Base-by-base conservation (phyloP, 1,140 invertebrate genomes). In the Battus philenor region DNA sequence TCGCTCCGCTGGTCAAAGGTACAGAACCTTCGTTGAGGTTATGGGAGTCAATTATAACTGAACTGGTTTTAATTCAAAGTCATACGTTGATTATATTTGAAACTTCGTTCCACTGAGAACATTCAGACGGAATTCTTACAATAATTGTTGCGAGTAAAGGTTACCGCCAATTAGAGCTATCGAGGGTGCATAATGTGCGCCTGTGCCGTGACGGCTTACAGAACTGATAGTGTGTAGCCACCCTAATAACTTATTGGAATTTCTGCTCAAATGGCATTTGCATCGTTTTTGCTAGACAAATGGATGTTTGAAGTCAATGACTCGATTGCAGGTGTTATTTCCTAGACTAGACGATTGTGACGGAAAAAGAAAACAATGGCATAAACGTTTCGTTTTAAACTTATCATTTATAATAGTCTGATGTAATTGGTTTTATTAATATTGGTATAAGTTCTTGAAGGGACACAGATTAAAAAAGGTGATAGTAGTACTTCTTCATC, bases 131-230 rank as follows among this genome's bases (percentile, higher is more conserved):
- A 29, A 39, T 26, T 54, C 47, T 33, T 34, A 17, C 46, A 49
- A 29, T 52, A 52, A 51, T 47, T 29, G 52, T 41, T 39, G 32
- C 34, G 36, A 41, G 20, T 43, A 62, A 59, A 62, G 63, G 59
- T 59, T 62, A 62, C 29, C 24, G 34, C 47, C 59, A 64, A 68
- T 68, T 68, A 67, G 51, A 46, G 50, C 20, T 44, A n/a, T n/a
- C 43, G 41, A 59, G 65, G 65, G 65, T 68, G 65, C 65, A 68
- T 68, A 61, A 64, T 68, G 50, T 59, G 52, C 31, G 47, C 54
- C 31, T 12, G 39, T 34, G 30, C 43, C 53, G 59, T 61, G 56
- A 62, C 61, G 47, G 24, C 20, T 22, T 32, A 29, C 15, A 39
- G 33, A 39, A 33, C 29, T 45, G 38, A 39, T 51, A 36, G 18